Evolutionary conservation across 2,797 vertebrate genomes (phyloP).

Genomic region (Emydoidea blandingii): DNA sequence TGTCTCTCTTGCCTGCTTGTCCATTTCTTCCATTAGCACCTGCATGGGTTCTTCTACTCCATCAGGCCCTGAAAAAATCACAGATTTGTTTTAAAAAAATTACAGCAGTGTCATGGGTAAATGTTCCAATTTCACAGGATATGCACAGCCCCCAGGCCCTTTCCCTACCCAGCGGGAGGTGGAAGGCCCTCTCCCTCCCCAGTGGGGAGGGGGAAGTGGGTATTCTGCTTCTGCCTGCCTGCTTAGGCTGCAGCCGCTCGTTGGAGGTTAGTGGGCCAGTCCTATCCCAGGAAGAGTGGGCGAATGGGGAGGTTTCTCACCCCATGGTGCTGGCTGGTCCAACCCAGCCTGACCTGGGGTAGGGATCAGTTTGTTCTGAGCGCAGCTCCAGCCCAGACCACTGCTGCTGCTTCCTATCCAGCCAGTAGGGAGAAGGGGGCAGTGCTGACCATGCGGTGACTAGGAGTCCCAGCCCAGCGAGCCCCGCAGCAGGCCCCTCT

Average conservation of each 20-base stretch:
- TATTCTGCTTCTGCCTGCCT: not conserved
- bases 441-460: rapidly evolving
- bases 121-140: not conserved
- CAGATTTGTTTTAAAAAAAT: not conserved
- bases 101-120: not conserved
- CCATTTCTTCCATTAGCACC: not conserved
- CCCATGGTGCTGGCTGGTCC: too few species aligned
- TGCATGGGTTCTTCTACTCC: not conserved
- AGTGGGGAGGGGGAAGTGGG: not conserved
- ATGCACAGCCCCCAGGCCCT: not conserved
- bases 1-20: not conserved
- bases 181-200: not conserved
- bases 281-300: not conserved
- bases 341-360: too few species aligned
- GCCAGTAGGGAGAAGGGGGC: not conserved
- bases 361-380: not conserved
- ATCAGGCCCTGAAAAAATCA: not conserved
- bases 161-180: not conserved
- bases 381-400: not conserved
- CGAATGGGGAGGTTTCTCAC: not conserved
- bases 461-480: not conserved
- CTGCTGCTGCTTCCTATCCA: not conserved
- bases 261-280: not conserved
- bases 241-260: not conserved
- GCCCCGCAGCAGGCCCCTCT: not conserved